Evolutionary conservation across 2,888 invertebrate species (phyloP).

Genomic region (Deroplatys truncata): DNA sequence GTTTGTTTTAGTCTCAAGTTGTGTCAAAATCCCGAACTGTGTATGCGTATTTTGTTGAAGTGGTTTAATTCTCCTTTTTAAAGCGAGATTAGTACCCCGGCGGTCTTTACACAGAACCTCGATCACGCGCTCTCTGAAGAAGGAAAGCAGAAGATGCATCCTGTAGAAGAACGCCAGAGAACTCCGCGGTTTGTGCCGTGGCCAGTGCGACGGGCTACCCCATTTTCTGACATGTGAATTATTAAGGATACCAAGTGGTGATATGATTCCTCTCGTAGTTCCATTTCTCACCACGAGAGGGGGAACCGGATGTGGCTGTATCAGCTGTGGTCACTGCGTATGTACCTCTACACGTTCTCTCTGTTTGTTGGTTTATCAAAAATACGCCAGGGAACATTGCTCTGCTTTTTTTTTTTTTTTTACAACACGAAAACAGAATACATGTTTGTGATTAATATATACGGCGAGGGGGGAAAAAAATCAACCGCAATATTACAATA

Average conservation of each 20-base stretch:
- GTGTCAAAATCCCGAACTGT: no score
- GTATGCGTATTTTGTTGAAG: no score
- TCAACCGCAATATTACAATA: conserved; percentile 3
- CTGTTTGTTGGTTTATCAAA: conserved; percentile 15
- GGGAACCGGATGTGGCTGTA: conserved; percentile 8
- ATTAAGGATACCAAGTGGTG: conserved; percentile 23
- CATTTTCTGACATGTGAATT: conserved; percentile 26
- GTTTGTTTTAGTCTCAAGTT: no score
- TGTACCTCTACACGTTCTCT: background rate
- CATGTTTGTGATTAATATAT: conserved; percentile 15
- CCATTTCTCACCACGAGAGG: conserved; percentile 5
- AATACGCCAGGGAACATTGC: background rate
- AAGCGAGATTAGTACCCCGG: no score
- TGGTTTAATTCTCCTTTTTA: no score
- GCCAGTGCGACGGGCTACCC: background rate
- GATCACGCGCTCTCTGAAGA: background rate
- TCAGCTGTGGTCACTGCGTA: conserved; percentile 5
- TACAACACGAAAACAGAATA: conserved; percentile 8
- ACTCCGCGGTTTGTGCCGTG: background rate
- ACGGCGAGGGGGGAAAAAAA: background rate
- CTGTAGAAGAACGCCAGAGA: background rate
- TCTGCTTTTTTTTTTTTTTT: background rate
- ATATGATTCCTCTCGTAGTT: conserved; percentile 25
- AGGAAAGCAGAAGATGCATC: background rate
- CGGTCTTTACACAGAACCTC: no score